These are phyloP conservation scores for Homalodisca vitripennis DNA, from an alignment of 1,140 invertebrate genomes.

Conservation along the genomic window DNA sequence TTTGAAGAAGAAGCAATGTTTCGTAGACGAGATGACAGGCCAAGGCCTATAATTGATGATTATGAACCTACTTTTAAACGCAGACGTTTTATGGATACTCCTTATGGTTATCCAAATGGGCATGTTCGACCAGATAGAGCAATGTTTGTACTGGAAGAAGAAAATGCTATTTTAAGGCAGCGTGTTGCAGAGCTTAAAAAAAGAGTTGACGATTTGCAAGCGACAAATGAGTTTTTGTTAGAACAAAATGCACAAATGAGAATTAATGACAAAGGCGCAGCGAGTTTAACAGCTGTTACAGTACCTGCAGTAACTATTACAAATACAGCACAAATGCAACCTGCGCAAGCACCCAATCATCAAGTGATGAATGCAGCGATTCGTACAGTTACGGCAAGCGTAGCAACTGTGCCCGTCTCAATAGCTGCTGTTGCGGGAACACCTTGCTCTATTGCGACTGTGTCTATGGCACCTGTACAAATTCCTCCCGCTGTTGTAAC, in stretches of 20 bases:
- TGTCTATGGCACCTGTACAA: constrained; percentile 57
- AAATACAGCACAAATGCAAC: constrained; percentile 47
- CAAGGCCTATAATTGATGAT: constrained; percentile 11
- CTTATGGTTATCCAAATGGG: constrained; percentile 23
- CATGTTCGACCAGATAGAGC: constrained; percentile 27
- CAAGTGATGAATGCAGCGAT: constrained; percentile 55
- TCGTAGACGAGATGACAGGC: constrained; percentile 4
- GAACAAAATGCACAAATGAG: constrained; percentile 78
- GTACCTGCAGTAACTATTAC: constrained; percentile 60
- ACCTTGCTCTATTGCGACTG: constrained; percentile 57
- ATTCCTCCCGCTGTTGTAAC: constrained; percentile 60
- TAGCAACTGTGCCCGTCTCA: constrained; percentile 63
- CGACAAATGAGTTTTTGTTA: constrained; percentile 77
- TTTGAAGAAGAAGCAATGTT: constrained; percentile 4
- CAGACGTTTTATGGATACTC: neutral
- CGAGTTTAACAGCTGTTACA: constrained; percentile 53
- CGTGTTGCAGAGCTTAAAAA: constrained; percentile 74
- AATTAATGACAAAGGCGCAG: constrained; percentile 59
- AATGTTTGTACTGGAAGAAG: constrained; percentile 62
- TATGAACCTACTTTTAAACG: neutral
- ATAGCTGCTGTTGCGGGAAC: constrained; percentile 53
- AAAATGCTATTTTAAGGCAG: constrained; percentile 67
- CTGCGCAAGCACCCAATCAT: constrained; percentile 48
- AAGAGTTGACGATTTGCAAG: constrained; percentile 52
- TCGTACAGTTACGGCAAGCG: constrained; percentile 59